phyloP scores from a whole-genome alignment of 2,888 invertebrate species.

The Hyppa rectilinea region DNA sequence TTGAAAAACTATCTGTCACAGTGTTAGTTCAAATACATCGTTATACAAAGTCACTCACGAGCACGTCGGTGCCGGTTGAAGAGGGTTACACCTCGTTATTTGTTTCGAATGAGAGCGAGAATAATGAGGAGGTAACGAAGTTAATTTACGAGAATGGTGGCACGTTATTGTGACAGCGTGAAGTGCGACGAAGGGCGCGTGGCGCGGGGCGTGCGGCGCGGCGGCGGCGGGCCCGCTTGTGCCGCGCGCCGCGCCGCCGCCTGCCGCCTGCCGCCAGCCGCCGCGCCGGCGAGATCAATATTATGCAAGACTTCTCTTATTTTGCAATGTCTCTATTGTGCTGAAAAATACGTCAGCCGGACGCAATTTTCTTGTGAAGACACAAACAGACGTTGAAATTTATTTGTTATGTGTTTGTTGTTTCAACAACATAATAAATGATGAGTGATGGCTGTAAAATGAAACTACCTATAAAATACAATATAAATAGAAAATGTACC shows the following conservation, averaged over 20 bases:
- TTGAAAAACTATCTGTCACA: slow-evolving; percentile 44
- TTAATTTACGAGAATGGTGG: slow-evolving; percentile 81
- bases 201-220: slow-evolving; percentile 68
- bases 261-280: slow-evolving; percentile 56
- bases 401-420: slow-evolving; percentile 11
- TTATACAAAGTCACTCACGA: slow-evolving; percentile 41
- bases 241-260: slow-evolving; percentile 64
- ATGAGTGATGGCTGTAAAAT: not conserved
- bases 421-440: not conserved
- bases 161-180: slow-evolving; percentile 78
- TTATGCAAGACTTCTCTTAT: slow-evolving; percentile 63
- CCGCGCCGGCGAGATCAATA: slow-evolving; percentile 64
- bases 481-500: not conserved
- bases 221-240: slow-evolving; percentile 62
- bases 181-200: slow-evolving; percentile 62
- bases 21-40: slow-evolving; percentile 36
- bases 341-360: slow-evolving; percentile 15
- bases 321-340: slow-evolving; percentile 42
- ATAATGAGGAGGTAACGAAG: slow-evolving; percentile 85
- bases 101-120: slow-evolving; percentile 72
- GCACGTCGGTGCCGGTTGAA: slow-evolving; percentile 32
- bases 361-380: slow-evolving; percentile 13
- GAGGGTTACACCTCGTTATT: slow-evolving; percentile 74
- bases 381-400: not conserved
- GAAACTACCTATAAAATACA: not conserved